Percentiles rank a stretch among this genome's conserved stretches.
phyloP scores from a whole-genome alignment of 1,140 invertebrate species.

The Thalassaphorura encarpata region DNA sequence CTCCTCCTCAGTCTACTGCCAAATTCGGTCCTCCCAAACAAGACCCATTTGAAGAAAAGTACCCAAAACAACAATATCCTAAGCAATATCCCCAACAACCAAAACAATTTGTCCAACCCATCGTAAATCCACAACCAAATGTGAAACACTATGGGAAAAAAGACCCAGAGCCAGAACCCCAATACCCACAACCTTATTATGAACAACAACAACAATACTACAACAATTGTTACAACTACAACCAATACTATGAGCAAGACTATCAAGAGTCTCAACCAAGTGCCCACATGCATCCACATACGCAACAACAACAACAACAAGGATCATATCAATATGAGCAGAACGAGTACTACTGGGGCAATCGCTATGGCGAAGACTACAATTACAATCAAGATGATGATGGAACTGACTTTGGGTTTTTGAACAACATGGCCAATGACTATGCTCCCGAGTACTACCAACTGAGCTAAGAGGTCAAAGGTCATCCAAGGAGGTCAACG shows the following conservation, averaged over 20 bases:
- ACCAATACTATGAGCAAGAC: no score
- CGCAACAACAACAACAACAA: conserved; percentile 23
- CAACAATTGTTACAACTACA: conserved; percentile 30
- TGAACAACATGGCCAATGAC: conserved; percentile 79
- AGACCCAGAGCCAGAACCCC: no score
- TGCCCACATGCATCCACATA: conserved; percentile 28
- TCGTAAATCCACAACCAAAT: no score
- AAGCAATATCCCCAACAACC: no score
- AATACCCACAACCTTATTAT: no score
- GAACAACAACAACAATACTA: no score
- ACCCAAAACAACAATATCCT: no score
- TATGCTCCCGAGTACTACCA: conserved; percentile 86
- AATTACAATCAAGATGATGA: conserved; percentile 39
- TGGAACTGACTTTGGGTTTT: conserved; percentile 81
- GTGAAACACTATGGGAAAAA: no score
- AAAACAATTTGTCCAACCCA: no score
- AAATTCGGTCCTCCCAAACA: no score
- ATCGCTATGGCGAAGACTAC: conserved; percentile 3
- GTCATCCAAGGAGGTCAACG: background rate
- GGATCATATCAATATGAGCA: background rate
- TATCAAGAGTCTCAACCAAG: no score
- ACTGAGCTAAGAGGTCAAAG: conserved; percentile 46
- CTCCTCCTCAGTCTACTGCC: conserved; percentile 11
- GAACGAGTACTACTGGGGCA: background rate
- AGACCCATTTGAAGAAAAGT: no score